Evolutionary conservation across 2,888 invertebrate genomes (phyloP).

Genomic region (Cheilosia variabilis): DNA sequence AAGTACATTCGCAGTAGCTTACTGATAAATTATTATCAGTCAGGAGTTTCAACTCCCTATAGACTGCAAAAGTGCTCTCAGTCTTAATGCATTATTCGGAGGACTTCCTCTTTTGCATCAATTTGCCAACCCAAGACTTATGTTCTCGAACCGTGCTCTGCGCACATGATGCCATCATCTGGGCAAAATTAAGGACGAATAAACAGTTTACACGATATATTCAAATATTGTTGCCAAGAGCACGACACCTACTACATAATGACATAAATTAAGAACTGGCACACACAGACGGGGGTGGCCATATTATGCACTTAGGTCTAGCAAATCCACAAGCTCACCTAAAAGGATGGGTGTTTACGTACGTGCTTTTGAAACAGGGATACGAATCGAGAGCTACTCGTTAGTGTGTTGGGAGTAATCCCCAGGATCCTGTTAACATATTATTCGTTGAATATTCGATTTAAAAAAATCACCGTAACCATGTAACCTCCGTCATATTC

Average conservation of each 20-base stretch:
- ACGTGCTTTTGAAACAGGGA: too few relatives aligned
- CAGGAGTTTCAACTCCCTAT: not conserved
- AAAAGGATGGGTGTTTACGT: too few relatives aligned
- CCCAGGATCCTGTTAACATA: not conserved
- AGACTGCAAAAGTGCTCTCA: not conserved
- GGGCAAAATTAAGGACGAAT: not conserved
- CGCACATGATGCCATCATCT: not conserved
- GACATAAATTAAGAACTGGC: not conserved
- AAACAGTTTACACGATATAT: conserved; percentile 1
- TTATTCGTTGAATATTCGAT: not conserved
- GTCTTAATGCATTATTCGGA: too few relatives aligned
- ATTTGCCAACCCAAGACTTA: too few relatives aligned
- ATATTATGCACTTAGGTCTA: too few relatives aligned
- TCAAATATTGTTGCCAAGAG: not conserved
- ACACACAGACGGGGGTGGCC: too few relatives aligned
- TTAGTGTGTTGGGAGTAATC: too few relatives aligned
- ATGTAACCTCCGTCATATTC: not conserved
- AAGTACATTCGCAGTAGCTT: not conserved
- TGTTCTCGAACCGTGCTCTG: too few relatives aligned
- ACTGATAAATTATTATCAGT: conserved; percentile 4
- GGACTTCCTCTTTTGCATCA: too few relatives aligned
- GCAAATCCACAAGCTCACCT: too few relatives aligned
- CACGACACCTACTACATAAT: conserved; percentile 1
- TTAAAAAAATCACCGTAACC: not conserved
- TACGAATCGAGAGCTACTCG: too few relatives aligned